Evolutionary conservation across 2,113 vertebrate species (phyloP), one percentile per base, ranked within the genome.

Genomic region (Odobenus rosmarus): DNA sequence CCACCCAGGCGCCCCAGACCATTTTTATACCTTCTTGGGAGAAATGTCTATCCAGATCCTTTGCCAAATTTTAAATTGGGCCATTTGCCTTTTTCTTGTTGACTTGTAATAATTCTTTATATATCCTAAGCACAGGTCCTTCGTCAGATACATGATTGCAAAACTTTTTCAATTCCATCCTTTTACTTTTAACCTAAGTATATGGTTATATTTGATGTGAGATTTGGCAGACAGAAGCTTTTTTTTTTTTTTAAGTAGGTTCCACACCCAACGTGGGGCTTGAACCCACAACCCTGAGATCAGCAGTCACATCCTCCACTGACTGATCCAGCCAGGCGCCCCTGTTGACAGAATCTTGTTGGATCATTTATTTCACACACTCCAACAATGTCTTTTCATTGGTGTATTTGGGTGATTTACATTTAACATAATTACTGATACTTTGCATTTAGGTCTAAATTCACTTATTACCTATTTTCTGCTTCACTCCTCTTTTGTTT

Each of bases 141-240:
- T 83, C 31, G 15, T 51, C 33, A 76, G 49, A 74, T 33, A 49
- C 7, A 23, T 53, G 10, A 92, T 51, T 87, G 36, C 31, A 96
- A 76, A 72, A 1, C 9, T 26, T 53, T 83, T 71, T 61, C 53
- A 7, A 93, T 62, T 93, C n/a, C 8, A 61, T 46, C 28, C 26
- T 71, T 85, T 93, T 79, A 39, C 61, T 31, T 96, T 93, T 72
- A 61, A 21, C n/a, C 51, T 93, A 79, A 85, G 28, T 62, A n/a
- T 19, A 7, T 31, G 4, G 11, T 49, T 72, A 72, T 72, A 42
- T 49, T 71, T 67, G 19, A 71, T 69, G 26, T 53, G n/a, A 90
- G 62, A 55, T 33, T 86, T 88, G 81, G 5, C 15, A 81, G 28
- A 33, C 53, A 85, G 59, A 62, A 62, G 7, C 24, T 53, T 33